Conservation (phyloP, 2,113 vertebrate genomes). For the Bufo gargarizans region DNA sequence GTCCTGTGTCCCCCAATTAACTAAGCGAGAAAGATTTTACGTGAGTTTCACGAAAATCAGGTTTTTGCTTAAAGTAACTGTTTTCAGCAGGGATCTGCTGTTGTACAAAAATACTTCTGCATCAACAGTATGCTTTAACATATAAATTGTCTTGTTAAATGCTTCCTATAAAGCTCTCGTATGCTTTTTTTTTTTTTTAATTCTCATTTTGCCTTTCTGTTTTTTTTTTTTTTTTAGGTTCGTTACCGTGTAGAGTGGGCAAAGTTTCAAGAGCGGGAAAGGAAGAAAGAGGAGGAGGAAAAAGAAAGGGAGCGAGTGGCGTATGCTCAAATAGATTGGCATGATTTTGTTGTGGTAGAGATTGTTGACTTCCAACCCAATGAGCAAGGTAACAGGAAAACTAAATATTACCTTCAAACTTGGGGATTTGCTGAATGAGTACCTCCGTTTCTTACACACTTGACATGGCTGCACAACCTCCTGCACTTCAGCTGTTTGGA, state of each 20-base stretch:
- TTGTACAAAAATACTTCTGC: too few relatives aligned
- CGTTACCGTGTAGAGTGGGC: constrained; percentile 98
- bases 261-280: constrained; percentile 95
- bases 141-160: too few relatives aligned
- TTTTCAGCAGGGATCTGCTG: too few relatives aligned
- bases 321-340: constrained; percentile 98
- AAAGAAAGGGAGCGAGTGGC: constrained; percentile 94
- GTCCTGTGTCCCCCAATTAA: too few relatives aligned
- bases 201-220: neutral
- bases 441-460: neutral
- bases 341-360: constrained; percentile 98
- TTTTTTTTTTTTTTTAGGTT: constrained; percentile 72
- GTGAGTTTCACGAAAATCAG: too few relatives aligned
- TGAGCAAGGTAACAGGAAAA: constrained; percentile 83
- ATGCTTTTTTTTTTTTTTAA: neutral
- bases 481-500: too few relatives aligned
- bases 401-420: neutral
- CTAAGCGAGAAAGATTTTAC: too few relatives aligned
- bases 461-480: too few relatives aligned
- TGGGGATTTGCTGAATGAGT: neutral
- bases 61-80: too few relatives aligned
- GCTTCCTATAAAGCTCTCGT: too few relatives aligned
- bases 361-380: constrained; percentile 97
- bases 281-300: constrained; percentile 97
- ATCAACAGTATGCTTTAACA: too few relatives aligned